Percentiles rank a stretch among this genome's conserved stretches.
phyloP scores from a whole-genome alignment of 2,888 invertebrate species.

The Harmothoe impar region DNA sequence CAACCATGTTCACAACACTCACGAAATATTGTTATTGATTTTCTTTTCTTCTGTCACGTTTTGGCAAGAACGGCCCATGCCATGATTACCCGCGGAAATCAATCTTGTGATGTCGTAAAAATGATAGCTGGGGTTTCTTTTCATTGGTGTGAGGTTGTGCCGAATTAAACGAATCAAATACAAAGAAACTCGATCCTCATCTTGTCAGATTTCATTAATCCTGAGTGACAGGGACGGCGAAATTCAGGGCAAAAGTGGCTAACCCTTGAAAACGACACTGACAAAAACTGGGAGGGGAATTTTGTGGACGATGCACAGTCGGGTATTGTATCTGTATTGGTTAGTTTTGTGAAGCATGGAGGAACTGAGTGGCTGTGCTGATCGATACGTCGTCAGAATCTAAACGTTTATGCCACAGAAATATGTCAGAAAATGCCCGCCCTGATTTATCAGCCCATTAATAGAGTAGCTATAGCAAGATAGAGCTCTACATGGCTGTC shows the following conservation, averaged over 20 bases:
- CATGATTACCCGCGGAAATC: constrained; percentile 12
- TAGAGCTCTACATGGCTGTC: background rate
- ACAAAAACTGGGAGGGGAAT: background rate
- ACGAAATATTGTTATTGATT: too few species aligned
- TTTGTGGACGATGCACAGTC: too few species aligned
- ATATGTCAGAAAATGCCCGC: background rate
- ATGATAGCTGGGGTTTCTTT: background rate
- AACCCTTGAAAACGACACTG: background rate
- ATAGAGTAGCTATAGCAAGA: background rate
- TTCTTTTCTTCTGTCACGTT: background rate
- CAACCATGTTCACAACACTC: too few species aligned
- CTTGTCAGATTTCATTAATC: constrained; percentile 42
- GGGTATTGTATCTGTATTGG: too few species aligned
- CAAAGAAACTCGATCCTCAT: background rate
- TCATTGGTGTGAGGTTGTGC: constrained; percentile 9
- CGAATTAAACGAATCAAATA: constrained; percentile 10
- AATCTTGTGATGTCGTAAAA: background rate
- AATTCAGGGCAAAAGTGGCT: background rate
- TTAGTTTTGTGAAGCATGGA: too few species aligned
- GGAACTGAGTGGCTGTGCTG: too few species aligned
- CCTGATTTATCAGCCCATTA: background rate
- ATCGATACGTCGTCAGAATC: too few species aligned
- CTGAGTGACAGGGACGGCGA: background rate
- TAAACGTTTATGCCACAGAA: too few species aligned
- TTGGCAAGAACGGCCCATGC: background rate